Evolutionary conservation across 2,113 vertebrate species (phyloP), one percentile per base, ranked within the genome.

Genomic region (Turdus rufiventris): DNA sequence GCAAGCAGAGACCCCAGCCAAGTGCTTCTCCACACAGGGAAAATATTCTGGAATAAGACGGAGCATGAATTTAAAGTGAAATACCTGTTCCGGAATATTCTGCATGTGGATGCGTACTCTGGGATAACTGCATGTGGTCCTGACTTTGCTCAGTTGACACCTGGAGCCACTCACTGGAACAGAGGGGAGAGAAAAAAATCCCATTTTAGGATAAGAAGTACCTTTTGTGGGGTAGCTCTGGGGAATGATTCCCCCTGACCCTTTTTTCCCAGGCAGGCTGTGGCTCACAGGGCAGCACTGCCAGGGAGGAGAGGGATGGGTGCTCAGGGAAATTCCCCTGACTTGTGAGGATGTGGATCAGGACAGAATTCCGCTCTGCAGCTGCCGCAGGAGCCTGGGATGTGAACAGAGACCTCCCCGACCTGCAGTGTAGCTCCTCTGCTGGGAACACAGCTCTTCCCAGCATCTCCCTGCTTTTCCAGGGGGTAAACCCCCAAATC

Each of bases 1-100:
- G 91, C 89, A 73, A 93, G 91, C 82, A 20, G 67, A 81, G 94
- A 90, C 95, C 88, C 89, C 91, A 86, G 91, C 95, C 91, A 93
- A 95, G 95, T 85, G 85, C 93, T 95, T 74, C 93, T 90, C 85
- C 48, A 93, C 70, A 12, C 15, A 1, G 79, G 43, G 70, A 86
- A 95, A 93, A 83, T 62, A 85, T 91, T 93, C 91, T 45, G 72
- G 93, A 93, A 38, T 21, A 63, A 94, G 75, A 91, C 0, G 2
- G 82, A 79, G 31, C 53, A 18, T 70, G 88, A 90, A 97, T 95
- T 93, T 92, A 88, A 95, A 96, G 88, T 4, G 65, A 70, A 91
- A 91, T 51, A 81, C 60, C 51, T 31, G 23, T 68, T 96, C 94
- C 4, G 54, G 94, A 95, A 91, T 13, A 56, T 94, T 93, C 93